phyloP scores from a whole-genome alignment of 2,888 invertebrate species.

The Lasioglossum pauxillum region DNA sequence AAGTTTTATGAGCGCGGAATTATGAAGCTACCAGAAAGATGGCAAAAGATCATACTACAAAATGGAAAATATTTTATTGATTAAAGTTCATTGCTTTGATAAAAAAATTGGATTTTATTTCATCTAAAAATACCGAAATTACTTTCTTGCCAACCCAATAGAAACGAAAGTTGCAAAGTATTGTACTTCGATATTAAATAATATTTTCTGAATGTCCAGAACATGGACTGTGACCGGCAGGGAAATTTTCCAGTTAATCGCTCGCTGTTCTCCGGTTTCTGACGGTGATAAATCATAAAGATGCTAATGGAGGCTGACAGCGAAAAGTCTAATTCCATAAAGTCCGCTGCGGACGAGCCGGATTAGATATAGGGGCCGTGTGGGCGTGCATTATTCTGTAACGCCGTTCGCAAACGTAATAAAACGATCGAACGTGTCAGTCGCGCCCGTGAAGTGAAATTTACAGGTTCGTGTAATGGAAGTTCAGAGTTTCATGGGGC shows the following conservation, averaged over 20 bases:
- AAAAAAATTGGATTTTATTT: no score
- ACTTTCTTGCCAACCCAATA: no score
- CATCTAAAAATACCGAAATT: no score
- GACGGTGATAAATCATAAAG: not conserved
- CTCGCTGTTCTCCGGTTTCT: not conserved
- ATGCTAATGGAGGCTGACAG: not conserved
- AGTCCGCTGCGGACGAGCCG: not conserved
- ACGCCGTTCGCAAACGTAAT: slow-evolving; percentile 6
- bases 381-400: slow-evolving; percentile 24
- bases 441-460: slow-evolving; percentile 29
- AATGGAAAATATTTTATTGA: no score
- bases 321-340: slow-evolving; percentile 4
- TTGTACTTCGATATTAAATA: not conserved
- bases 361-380: not conserved
- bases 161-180: not conserved
- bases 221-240: not conserved
- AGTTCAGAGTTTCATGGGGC: not conserved
- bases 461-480: slow-evolving; percentile 10
- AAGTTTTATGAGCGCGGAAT: no score
- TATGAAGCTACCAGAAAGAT: no score
- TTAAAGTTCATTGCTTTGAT: no score
- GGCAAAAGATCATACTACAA: no score
- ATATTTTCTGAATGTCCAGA: not conserved
- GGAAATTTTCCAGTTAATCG: not conserved
- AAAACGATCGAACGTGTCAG: slow-evolving; percentile 23